Base-by-base conservation (phyloP, 2,113 vertebrate species). In the Lipophrys pholis region DNA sequence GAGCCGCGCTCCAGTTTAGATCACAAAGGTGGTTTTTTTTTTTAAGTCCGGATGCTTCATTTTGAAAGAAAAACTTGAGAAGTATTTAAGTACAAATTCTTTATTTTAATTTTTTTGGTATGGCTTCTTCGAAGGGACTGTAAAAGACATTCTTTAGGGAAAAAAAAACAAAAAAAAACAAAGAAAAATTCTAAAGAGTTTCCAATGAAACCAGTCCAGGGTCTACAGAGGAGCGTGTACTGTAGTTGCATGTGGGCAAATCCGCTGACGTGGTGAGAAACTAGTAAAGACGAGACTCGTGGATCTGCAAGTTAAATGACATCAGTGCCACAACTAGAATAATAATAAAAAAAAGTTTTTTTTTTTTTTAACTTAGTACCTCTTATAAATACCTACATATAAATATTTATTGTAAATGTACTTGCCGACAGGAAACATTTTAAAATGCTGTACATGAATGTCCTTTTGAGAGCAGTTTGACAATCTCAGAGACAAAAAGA, bases 351-450 rank as follows among this genome's bases (percentile, higher is more conserved):
- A 73, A 69, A 15, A 65, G n/a, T n/a, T n/a, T n/a, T n/a, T n/a
- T n/a, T n/a, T n/a, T 64, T 66, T 81, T 84, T 91, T 86, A 91
- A 92, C 90, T 93, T 92, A 92, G 78, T 86, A 90, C 83, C 88
- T 89, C 48, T 82, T 90, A 91, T 94, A 94, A 94, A 94, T 94
- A 94, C 89, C 87, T 90, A 90, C 80, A 92, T 89, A 94, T 96
- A 96, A 97, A 95, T 94, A 96, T 95, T 94, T 94, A 96, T 95
- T 94, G 94, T 92, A 91, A 88, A 93, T 91, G 92, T 91, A 93
- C 90, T 93, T 89, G 80, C 80, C 86, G 89, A 89, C 83, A 81
- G 90, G 91, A 92, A 85, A 94, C 92, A 92, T 90, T 75, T 88
- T 68, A 90, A 95, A 90, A 87, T 90, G 88, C 90, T 92, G 94